Evolutionary conservation across 2,113 vertebrate genomes (phyloP), one percentile per base, ranked within the genome.

Genomic region (Tenrec ecaudatus): DNA sequence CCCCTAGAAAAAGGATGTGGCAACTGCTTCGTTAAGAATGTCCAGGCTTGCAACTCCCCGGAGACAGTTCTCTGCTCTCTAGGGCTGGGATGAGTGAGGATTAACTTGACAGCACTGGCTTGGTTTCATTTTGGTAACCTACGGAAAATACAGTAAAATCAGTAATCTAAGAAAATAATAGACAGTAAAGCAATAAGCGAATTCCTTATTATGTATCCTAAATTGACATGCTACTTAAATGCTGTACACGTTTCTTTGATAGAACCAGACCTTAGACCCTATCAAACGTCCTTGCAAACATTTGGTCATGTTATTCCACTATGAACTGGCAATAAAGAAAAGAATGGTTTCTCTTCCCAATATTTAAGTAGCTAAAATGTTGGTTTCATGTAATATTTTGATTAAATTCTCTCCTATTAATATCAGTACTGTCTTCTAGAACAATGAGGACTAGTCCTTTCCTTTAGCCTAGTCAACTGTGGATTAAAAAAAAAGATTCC

Each of bases 241-340:
- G 31, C 82, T 94, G 79, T 27, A 38, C 64, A 19, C 40, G 69
- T 84, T 23, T 14, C 68, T 93, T 89, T 96, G 66, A 84, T 91
- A 27, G 47, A 91, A n/a, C 83, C 77, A 90, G 29, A 73, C 10
- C 23, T 93, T 66, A 71, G 6, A 89, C 8, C 38, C 38, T 92
- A 43, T 78, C 25, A 91, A 78, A 85, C 69, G 75, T 92, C 68
- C 75, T 75, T 84, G 22, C 25, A 27, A 89, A 43, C 20, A 73
- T 82, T 36, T 81, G 23, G 14, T 9, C 29, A 36, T 91, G 89
- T 88, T 80, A 80, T 60, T 91, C 58, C 71, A 2, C 1, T 16
- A 71, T 75, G 4, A 0, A 9, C 4, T 86, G 40, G 1, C 33
- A 80, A 77, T 36, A 3, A 53, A 68, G 53, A n/a, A 75, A 88